Evolutionary conservation across 1,140 invertebrate species (phyloP).

Genomic region (Thalassaphorura encarpata): DNA sequence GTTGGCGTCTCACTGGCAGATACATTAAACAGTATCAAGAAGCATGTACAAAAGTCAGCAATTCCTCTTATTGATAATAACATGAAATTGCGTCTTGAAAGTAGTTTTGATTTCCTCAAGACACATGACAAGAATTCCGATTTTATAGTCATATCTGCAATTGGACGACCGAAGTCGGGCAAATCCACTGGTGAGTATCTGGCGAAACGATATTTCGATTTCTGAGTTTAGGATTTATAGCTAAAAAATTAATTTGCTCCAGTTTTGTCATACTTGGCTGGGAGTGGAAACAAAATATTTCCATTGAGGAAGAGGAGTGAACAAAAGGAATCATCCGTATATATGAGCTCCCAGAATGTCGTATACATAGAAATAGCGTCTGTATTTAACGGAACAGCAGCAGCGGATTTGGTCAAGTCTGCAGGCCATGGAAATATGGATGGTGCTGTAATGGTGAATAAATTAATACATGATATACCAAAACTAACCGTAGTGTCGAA

Average conservation of each 20-base stretch:
- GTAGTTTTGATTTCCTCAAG: constrained; percentile 13
- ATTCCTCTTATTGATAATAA: no score
- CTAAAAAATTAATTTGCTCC: constrained; percentile 27
- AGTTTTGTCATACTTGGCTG: constrained; percentile 22
- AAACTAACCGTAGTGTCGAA: no score
- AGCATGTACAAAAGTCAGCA: no score
- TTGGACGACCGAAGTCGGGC: constrained; percentile 20
- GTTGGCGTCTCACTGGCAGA: no score
- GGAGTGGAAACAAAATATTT: constrained; percentile 12
- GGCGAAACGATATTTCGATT: background rate
- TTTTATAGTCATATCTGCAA: constrained; percentile 22
- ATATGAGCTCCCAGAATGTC: constrained; percentile 15
- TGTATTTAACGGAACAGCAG: constrained; percentile 17
- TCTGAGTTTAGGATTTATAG: constrained; percentile 1
- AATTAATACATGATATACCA: no score
- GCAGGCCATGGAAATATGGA: constrained; percentile 23
- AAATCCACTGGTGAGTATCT: background rate
- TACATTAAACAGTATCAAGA: no score
- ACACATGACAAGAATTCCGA: constrained; percentile 13
- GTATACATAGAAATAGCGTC: constrained; percentile 26
- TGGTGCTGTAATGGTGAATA: constrained; percentile 22
- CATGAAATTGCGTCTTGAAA: no score
- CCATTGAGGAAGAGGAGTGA: constrained; percentile 1
- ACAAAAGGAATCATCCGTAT: constrained; percentile 12
- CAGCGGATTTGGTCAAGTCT: constrained; percentile 14